These are phyloP conservation scores for Nebria brevicollis DNA, from an alignment of 2,888 invertebrate genomes.

Conservation along the genomic window DNA sequence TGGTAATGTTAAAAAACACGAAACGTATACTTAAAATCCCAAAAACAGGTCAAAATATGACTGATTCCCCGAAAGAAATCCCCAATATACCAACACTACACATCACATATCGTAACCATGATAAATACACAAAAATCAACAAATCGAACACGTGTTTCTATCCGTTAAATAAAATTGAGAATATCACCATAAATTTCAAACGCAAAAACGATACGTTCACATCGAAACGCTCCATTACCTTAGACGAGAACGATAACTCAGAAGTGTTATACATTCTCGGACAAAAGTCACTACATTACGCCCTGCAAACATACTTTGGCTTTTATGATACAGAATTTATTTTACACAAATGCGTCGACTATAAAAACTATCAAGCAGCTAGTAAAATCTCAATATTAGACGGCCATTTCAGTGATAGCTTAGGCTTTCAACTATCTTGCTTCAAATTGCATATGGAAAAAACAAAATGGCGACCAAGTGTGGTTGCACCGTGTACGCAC, in stretches of 20 bases:
- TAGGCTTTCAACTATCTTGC: constrained; percentile 60
- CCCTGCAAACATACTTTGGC: constrained; percentile 59
- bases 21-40: constrained; percentile 78
- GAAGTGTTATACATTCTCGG: constrained; percentile 50
- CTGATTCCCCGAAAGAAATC: constrained; percentile 60
- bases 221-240: constrained; percentile 3
- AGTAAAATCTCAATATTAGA: constrained; percentile 61
- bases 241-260: constrained; percentile 1
- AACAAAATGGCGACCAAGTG: constrained; percentile 22
- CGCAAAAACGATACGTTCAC: constrained; percentile 22
- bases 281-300: constrained; percentile 60
- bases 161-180: constrained; percentile 36
- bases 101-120: constrained; percentile 55
- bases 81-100: constrained; percentile 61
- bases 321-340: constrained; percentile 61
- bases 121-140: constrained; percentile 31
- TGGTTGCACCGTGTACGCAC: background rate
- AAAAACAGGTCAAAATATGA: constrained; percentile 56
- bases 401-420: constrained; percentile 61
- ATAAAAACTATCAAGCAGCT: constrained; percentile 60
- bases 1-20: constrained; percentile 77
- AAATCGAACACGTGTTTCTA: constrained; percentile 36
- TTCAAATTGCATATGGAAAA: constrained; percentile 59
- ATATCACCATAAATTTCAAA: constrained; percentile 13
- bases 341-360: constrained; percentile 58